Conservation (phyloP, 1,140 invertebrate genomes). For the Eupeodes corollae region DNA sequence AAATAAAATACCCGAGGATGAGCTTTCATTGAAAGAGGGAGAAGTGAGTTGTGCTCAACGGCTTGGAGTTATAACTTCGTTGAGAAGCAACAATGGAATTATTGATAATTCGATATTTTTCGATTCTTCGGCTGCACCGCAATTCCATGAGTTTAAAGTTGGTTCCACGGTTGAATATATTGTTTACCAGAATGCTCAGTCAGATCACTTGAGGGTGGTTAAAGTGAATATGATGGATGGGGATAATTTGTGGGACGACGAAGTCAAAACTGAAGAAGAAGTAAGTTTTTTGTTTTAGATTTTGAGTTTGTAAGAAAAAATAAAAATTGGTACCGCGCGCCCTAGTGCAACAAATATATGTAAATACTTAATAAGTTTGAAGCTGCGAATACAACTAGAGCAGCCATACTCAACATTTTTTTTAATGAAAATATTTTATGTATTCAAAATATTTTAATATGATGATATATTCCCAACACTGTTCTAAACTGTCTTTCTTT, state of each 20-base stretch:
- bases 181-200: constrained; percentile 4
- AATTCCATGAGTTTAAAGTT: constrained; percentile 6
- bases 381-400: no score
- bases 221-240: constrained; percentile 16
- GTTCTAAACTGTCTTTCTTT: no score
- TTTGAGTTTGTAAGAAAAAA: neutral
- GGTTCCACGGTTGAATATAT: constrained; percentile 21
- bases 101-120: constrained; percentile 17
- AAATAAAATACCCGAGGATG: constrained; percentile 4
- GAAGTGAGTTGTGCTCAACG: constrained; percentile 3
- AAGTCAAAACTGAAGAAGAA: neutral
- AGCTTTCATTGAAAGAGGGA: neutral
- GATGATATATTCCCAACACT: no score
- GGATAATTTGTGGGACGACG: constrained; percentile 17
- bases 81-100: constrained; percentile 10
- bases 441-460: no score
- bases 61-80: constrained; percentile 16
- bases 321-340: no score
- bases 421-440: no score
- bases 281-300: neutral
- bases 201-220: constrained; percentile 8
- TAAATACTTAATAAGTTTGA: no score
- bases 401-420: no score
- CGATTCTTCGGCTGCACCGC: constrained; percentile 3
- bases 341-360: no score